These are phyloP conservation scores for Nesogale talazaci DNA, from an alignment of 2,113 vertebrate genomes.

Conservation along the genomic window DNA sequence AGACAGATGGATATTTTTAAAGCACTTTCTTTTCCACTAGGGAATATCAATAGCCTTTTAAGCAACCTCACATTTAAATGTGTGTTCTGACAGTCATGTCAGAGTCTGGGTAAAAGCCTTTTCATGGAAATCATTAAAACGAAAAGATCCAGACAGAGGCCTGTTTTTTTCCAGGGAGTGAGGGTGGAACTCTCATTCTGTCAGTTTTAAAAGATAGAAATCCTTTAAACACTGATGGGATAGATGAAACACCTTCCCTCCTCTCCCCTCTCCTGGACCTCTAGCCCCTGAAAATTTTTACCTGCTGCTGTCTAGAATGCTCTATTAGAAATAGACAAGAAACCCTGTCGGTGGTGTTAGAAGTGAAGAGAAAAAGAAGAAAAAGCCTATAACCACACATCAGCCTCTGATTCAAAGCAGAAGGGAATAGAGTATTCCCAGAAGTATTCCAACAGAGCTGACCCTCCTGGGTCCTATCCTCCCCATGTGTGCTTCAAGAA, in stretches of 20 bases:
- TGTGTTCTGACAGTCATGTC: slow-evolving; percentile 74
- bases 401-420: slow-evolving; percentile 60
- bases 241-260: slow-evolving; percentile 14
- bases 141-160: slow-evolving; percentile 74
- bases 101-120: slow-evolving; percentile 69
- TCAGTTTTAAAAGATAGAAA: slow-evolving; percentile 63
- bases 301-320: slow-evolving; percentile 31
- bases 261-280: neutral
- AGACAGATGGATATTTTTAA: slow-evolving; percentile 69
- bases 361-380: slow-evolving; percentile 9
- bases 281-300: slow-evolving; percentile 10
- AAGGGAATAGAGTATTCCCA: slow-evolving; percentile 71
- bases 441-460: slow-evolving; percentile 53
- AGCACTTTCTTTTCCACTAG: slow-evolving; percentile 64
- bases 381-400: slow-evolving; percentile 9
- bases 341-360: slow-evolving; percentile 4
- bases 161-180: slow-evolving; percentile 65
- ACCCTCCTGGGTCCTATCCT: slow-evolving; percentile 41
- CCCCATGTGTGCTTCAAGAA: neutral
- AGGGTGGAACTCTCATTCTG: slow-evolving; percentile 32
- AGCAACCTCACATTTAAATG: slow-evolving; percentile 74
- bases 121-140: slow-evolving; percentile 71
- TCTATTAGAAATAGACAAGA: slow-evolving; percentile 23
- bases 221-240: slow-evolving; percentile 41
- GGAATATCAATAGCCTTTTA: slow-evolving; percentile 79